These are phyloP conservation scores for Porites australiensis DNA, from an alignment of 64 coral and sea anemone species.

Conservation along the genomic window DNA sequence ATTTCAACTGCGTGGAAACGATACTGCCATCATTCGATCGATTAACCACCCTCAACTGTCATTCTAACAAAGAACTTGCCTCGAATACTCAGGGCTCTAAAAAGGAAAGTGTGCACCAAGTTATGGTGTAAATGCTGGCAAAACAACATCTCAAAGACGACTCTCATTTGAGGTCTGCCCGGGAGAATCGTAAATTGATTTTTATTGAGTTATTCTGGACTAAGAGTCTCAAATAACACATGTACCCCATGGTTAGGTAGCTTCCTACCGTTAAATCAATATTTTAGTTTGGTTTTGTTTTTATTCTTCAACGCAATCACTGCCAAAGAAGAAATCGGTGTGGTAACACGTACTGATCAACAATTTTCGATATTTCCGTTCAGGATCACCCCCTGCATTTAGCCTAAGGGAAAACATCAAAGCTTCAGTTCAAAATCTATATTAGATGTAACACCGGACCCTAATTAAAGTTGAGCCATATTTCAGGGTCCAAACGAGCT, in stretches of 20 bases:
- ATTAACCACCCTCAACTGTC: background rate
- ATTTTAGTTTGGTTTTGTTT: conserved; percentile 1
- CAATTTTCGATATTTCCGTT: background rate
- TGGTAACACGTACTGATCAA: background rate
- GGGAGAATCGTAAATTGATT: too few species aligned
- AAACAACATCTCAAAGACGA: background rate
- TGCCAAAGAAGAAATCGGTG: background rate
- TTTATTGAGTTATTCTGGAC: too few species aligned
- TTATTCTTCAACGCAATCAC: background rate
- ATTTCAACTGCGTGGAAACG: background rate
- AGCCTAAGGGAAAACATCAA: background rate
- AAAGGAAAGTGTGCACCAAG: background rate
- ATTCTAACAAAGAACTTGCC: background rate
- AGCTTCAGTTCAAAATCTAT: background rate
- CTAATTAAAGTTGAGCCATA: too few species aligned
- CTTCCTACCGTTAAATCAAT: conserved; percentile 5
- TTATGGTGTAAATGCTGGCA: background rate
- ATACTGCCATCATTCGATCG: background rate
- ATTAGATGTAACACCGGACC: too few species aligned
- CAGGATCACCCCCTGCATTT: background rate
- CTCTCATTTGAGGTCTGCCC: background rate
- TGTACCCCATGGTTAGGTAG: conserved; percentile 1
- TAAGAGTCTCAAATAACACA: background rate
- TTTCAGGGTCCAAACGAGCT: too few species aligned
- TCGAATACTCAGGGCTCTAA: background rate